Evolutionary conservation across 2,888 invertebrate genomes (phyloP), one percentile per base, ranked within the genome.

Genomic region (Nomada goodeniana): DNA sequence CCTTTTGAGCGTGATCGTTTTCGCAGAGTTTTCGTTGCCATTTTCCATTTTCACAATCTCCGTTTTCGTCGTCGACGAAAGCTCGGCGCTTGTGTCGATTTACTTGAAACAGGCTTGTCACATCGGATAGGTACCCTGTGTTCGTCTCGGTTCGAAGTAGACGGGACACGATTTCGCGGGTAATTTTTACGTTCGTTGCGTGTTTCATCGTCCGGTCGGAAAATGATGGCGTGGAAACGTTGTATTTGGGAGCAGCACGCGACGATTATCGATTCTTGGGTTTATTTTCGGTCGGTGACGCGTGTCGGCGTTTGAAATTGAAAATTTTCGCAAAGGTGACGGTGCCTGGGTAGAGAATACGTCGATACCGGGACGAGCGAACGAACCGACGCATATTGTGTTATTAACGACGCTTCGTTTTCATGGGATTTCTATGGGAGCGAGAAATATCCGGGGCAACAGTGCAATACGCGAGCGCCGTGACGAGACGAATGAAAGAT

Each of bases 381-480:
- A 47, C 47, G 47, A 47, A 47, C 13, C 47, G 47, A 15, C 15
- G 47, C 47, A 3, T 13, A 47, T 47, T 47, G 13, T 47, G 13
- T 47, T 47, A 47, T 4, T 13, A 47, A 47, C 47, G 3, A 3
- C 3, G 47, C 47, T 15, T 47, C 47, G 1, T 47, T 47, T 64
- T 65, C 61, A 20, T 69, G 29, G 50, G 52, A 50, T 42, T 26
- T 52, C 13, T 36, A 44, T 59, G 42, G 15, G 64, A 23, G 20
- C 59, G 53, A 76, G 44, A 13, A n/a, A 18, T 42, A 15, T 15
- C 50, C 42, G 23, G 70, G 75, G 68, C 64, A 61, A 65, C 61
- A 74, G 82, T 86, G 86, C 82, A 84, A 84, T 80, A 75, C n/a
- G 47, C 60, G 61, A 70, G 59, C 74, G 77, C 67, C 85, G 76